A percentile compares a stretch with the other conserved stretches of the same genome.
phyloP scores from a whole-genome alignment of 2,113 vertebrate species.

The Edolisoma coerulescens region DNA sequence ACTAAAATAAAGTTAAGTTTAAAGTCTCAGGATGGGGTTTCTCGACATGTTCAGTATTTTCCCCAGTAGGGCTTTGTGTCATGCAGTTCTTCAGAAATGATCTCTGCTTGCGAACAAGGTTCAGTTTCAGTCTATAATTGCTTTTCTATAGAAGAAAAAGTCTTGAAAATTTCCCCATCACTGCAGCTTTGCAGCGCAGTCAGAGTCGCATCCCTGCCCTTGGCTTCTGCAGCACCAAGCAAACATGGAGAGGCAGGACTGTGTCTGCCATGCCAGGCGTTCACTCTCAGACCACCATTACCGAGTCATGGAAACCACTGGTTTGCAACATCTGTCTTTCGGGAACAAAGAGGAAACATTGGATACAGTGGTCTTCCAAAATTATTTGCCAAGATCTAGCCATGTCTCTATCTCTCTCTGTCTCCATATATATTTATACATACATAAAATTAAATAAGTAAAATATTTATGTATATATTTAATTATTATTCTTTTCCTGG shows the following conservation, averaged over 20 bases:
- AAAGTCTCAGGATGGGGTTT: background rate
- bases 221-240: fast-evolving
- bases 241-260: background rate
- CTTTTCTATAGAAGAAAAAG: background rate
- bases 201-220: background rate
- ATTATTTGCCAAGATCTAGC: background rate
- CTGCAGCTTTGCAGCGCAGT: fast-evolving
- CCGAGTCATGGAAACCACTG: background rate
- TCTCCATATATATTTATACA: background rate
- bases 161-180: background rate
- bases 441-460: background rate
- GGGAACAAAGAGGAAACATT: background rate
- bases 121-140: background rate
- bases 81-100: background rate
- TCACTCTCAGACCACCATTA: background rate
- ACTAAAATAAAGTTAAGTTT: background rate
- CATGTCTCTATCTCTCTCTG: background rate
- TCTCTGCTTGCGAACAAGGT: fast-evolving
- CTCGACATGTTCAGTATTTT: background rate
- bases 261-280: fast-evolving
- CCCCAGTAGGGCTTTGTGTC: background rate
- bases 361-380: background rate
- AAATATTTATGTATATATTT: background rate
- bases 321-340: background rate
- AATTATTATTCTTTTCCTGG: background rate